A percentile compares a stretch with the other conserved stretches of the same genome.
These are phyloP conservation scores for Macaria liturata DNA, from an alignment of 2,888 invertebrate genomes.

Conservation along the genomic window DNA sequence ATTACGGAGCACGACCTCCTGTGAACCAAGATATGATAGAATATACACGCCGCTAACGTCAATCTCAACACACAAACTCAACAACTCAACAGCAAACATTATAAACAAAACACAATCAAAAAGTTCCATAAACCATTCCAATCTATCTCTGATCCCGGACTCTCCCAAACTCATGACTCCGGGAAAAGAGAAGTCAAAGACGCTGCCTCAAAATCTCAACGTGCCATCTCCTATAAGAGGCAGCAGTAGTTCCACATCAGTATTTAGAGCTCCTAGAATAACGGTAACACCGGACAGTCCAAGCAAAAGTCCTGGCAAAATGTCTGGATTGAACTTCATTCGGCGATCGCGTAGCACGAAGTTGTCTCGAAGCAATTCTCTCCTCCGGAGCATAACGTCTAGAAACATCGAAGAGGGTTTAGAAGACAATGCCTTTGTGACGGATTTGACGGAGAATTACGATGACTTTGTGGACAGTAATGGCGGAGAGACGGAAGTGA, in stretches of 20 bases:
- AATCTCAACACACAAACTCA: constrained; percentile 67
- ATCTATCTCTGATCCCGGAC: constrained; percentile 74
- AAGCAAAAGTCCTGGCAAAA: constrained; percentile 80
- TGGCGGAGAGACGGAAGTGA: constrained; percentile 71
- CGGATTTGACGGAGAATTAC: constrained; percentile 69
- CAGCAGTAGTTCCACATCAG: constrained; percentile 73
- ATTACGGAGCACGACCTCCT: constrained; percentile 71
- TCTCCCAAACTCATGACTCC: constrained; percentile 73
- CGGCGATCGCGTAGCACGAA: constrained; percentile 89
- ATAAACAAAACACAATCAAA: constrained; percentile 58
- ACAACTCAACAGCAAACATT: constrained; percentile 65
- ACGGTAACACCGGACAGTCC: constrained; percentile 77
- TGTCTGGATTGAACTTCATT: constrained; percentile 84
- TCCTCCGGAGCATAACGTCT: constrained; percentile 83
- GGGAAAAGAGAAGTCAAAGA: constrained; percentile 83
- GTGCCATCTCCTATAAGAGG: constrained; percentile 73
- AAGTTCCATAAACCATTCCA: constrained; percentile 69
- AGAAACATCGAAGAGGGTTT: constrained; percentile 75
- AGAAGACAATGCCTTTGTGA: constrained; percentile 65
- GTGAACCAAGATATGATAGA: constrained; percentile 75
- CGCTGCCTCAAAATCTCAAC: constrained; percentile 83
- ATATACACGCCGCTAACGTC: constrained; percentile 72
- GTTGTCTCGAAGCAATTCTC: constrained; percentile 86
- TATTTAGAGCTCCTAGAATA: constrained; percentile 72
- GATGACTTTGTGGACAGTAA: constrained; percentile 68